Percentiles rank a stretch among this genome's conserved stretches.
These are phyloP conservation scores for Chionoecetes opilio DNA, from an alignment of 1,140 invertebrate genomes.

Conservation along the genomic window DNA sequence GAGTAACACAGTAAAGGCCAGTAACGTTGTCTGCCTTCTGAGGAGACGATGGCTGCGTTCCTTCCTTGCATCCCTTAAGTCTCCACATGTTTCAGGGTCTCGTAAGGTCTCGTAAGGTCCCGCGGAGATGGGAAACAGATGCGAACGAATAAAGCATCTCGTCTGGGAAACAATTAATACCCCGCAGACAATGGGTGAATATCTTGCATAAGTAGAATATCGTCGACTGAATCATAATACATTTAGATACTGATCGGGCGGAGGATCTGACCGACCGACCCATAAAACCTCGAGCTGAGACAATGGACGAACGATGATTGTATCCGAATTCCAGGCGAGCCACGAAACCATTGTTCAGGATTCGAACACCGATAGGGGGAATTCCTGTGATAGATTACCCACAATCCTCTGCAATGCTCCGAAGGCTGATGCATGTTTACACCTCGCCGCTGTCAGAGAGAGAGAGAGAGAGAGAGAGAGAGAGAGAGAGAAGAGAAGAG, in stretches of 20 bases:
- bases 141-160: background rate
- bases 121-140: background rate
- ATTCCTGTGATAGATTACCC: slow-evolving; percentile 76
- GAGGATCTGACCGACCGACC: slow-evolving; percentile 16
- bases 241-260: slow-evolving; percentile 75
- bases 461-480: slow-evolving; percentile 20
- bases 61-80: background rate
- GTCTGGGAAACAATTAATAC: slow-evolving; percentile 59
- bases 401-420: slow-evolving; percentile 70
- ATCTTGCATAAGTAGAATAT: slow-evolving; percentile 77
- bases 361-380: slow-evolving; percentile 76
- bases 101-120: background rate
- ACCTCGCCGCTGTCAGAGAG: slow-evolving; percentile 5
- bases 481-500: slow-evolving; percentile 36
- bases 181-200: slow-evolving; percentile 44
- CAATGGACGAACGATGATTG: slow-evolving; percentile 78
- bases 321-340: slow-evolving; percentile 77
- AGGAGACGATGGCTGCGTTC: background rate
- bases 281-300: slow-evolving; percentile 75
- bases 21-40: background rate
- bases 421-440: slow-evolving; percentile 52
- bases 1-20: background rate
- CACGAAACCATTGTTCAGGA: slow-evolving; percentile 78
- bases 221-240: slow-evolving; percentile 72
- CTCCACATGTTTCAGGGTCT: background rate